Percentiles rank a stretch among this genome's conserved stretches.
Evolutionary conservation across 2,113 vertebrate species (phyloP).

Genomic region (Vireo altiloquus): DNA sequence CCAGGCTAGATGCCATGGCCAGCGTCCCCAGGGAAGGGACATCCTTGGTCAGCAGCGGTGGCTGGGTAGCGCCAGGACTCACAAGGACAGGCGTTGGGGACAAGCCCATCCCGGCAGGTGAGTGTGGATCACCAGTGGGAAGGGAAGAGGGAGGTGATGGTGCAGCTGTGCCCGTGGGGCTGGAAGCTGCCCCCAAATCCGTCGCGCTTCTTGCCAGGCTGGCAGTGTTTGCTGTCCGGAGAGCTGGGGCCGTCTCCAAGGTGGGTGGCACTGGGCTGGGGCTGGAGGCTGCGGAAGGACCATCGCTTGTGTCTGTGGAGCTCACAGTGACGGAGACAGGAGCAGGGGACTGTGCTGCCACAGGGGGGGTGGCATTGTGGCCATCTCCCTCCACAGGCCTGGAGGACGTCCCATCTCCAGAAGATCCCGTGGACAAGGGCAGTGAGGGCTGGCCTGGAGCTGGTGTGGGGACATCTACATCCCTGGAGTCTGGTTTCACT

Average conservation of each 20-base stretch:
- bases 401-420: accelerated
- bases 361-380: neutral
- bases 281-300: accelerated
- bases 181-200: neutral
- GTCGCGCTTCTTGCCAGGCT: neutral
- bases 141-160: neutral
- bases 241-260: neutral
- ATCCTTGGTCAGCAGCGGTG: neutral
- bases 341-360: neutral
- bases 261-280: neutral
- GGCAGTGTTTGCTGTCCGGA: neutral
- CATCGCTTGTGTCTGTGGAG: accelerated
- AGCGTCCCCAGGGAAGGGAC: neutral
- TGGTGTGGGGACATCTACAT: neutral
- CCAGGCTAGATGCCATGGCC: neutral
- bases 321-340: accelerated
- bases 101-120: accelerated
- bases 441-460: neutral
- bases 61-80: neutral
- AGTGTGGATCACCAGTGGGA: accelerated
- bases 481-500: neutral
- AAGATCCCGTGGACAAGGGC: accelerated
- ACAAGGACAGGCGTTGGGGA: accelerated
- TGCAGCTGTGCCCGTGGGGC: neutral
- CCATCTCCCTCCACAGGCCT: neutral